Conservation (phyloP, 2,888 invertebrate genomes). For the Leucophenga maculata region DNA sequence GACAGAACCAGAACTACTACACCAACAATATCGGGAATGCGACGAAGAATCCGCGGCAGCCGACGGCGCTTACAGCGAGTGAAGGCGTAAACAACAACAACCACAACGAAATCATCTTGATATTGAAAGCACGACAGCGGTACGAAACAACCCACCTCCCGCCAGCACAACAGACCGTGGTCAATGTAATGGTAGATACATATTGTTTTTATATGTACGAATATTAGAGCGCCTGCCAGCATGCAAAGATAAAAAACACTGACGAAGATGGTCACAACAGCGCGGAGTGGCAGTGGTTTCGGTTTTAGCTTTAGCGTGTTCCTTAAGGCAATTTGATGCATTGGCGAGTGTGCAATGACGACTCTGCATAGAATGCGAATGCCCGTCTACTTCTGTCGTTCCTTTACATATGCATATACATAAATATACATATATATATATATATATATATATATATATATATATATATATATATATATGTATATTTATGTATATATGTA, state of each 20-base stretch:
- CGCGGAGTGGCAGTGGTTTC: no score
- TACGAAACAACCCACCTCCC: no score
- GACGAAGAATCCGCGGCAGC: conserved; percentile 39
- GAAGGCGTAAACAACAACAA: conserved; percentile 62
- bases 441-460: no score
- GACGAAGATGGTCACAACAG: no score
- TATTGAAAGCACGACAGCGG: not conserved
- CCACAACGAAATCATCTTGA: not conserved
- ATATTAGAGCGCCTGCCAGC: not conserved
- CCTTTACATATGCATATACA: no score
- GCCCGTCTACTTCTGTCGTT: no score
- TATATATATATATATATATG: no score
- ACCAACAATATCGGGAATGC: conserved; percentile 32
- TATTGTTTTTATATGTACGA: no score
- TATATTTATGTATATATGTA: no score
- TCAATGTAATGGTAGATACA: not conserved
- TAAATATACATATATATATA: no score
- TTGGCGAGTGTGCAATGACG: conserved; percentile 4
- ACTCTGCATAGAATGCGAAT: not conserved
- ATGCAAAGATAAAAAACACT: not conserved
- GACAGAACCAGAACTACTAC: no score
- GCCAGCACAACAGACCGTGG: not conserved
- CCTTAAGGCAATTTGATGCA: conserved; percentile 15
- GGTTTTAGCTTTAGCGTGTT: not conserved
- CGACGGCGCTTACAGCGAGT: conserved; percentile 39